phyloP scores from a whole-genome alignment of 2,113 vertebrate species.

The Alexandromys fortis region DNA sequence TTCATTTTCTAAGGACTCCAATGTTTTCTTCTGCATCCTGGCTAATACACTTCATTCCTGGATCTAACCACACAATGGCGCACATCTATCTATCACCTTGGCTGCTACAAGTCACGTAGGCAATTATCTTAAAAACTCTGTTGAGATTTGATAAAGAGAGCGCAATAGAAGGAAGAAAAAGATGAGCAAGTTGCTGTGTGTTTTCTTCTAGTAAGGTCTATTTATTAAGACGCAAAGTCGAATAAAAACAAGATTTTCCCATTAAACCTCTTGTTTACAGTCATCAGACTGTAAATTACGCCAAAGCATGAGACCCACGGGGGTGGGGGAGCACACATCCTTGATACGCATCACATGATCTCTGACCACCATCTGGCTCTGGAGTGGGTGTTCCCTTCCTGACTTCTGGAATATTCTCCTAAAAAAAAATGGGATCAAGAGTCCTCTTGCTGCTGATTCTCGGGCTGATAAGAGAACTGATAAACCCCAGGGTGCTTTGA shows the following conservation, averaged over 20 bases:
- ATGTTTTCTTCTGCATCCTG: constrained; percentile 23
- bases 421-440: constrained; percentile 39
- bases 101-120: constrained; percentile 7
- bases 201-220: constrained; percentile 23
- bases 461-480: neutral
- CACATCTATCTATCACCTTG: constrained; percentile 13
- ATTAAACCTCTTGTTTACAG: neutral
- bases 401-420: constrained; percentile 31
- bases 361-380: neutral
- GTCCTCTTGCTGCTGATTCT: neutral
- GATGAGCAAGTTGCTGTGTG: neutral
- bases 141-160: neutral
- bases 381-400: neutral
- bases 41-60: constrained; percentile 37
- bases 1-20: constrained; percentile 29
- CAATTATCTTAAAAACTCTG: constrained; percentile 42
- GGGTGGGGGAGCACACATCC: neutral
- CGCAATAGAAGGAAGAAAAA: neutral
- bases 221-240: neutral
- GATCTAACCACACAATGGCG: constrained; percentile 2
- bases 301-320: neutral
- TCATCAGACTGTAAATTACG: neutral
- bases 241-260: constrained; percentile 21
- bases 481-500: neutral
- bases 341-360: neutral